A percentile compares a stretch with the other conserved stretches of the same genome.
Evolutionary conservation across 2,888 invertebrate genomes (phyloP).

Genomic region (Eurois occulta): DNA sequence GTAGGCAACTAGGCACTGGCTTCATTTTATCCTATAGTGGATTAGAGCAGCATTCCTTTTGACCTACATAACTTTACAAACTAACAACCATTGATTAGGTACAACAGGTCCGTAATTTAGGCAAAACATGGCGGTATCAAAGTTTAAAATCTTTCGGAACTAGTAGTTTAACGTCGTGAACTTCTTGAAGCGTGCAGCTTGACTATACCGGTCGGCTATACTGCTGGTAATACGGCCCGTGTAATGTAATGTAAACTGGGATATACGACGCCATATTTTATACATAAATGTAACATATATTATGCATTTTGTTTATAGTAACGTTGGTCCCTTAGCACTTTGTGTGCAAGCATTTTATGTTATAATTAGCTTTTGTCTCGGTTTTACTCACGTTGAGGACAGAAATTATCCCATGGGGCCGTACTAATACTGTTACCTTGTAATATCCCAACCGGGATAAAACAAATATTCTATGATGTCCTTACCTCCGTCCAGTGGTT

Average conservation of each 20-base stretch:
- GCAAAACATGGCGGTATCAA: conserved; percentile 44
- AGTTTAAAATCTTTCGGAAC: conserved; percentile 55
- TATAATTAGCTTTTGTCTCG: neutral
- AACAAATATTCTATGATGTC: neutral
- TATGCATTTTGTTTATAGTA: conserved; percentile 31
- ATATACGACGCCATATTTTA: conserved; percentile 31
- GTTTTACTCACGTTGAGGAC: neutral
- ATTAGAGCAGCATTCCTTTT: conserved; percentile 9
- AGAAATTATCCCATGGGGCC: neutral
- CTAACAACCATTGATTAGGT: conserved; percentile 32
- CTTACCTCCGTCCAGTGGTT: too few species aligned
- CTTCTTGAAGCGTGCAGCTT: conserved; percentile 53
- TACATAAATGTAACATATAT: conserved; percentile 15
- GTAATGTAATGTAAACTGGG: conserved; percentile 36
- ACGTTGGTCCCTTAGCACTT: conserved; percentile 15
- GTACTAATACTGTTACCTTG: neutral
- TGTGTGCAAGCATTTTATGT: conserved; percentile 20
- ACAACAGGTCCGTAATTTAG: conserved; percentile 51
- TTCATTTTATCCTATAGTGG: neutral
- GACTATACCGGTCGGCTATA: conserved; percentile 34
- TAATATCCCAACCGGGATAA: neutral
- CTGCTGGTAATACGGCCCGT: conserved; percentile 18
- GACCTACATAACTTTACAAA: conserved; percentile 34
- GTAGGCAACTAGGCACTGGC: too few species aligned
- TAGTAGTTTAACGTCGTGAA: conserved; percentile 40